Percentiles rank a stretch among this genome's conserved stretches.
phyloP scores from a whole-genome alignment of 2,113 vertebrate species.

The Corythornis vintsioides region DNA sequence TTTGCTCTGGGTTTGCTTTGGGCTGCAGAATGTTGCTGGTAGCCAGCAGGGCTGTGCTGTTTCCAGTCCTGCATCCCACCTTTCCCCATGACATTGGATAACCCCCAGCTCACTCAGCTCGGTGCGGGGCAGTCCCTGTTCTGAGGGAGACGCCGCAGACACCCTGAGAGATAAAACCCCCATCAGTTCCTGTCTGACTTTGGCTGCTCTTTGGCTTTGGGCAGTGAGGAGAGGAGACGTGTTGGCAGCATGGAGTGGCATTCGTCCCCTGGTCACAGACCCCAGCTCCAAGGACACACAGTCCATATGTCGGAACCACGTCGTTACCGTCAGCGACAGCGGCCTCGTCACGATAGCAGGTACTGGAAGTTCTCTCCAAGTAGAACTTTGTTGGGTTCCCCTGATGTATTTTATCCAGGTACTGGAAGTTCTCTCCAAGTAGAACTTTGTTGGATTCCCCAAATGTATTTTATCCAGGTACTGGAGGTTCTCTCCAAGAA shows the following conservation, averaged over 20 bases:
- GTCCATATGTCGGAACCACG: conserved; percentile 93
- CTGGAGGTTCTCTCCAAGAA: too few species aligned
- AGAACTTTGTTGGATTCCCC: background rate
- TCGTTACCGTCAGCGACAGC: conserved; percentile 87
- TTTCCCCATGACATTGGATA: background rate
- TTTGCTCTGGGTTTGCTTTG: background rate
- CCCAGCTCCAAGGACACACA: conserved; percentile 95
- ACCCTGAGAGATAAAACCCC: rapidly evolving
- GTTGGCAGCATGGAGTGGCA: conserved; percentile 96
- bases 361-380: background rate
- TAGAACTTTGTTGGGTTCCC: background rate
- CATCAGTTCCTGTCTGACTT: background rate
- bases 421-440: too few species aligned
- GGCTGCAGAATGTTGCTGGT: background rate
- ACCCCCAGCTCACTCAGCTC: background rate
- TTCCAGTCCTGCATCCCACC: background rate
- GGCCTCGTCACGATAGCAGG: conserved; percentile 95
- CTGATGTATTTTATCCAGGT: rapidly evolving
- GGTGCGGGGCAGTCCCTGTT: background rate
- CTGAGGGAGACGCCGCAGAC: background rate
- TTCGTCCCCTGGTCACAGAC: conserved; percentile 94
- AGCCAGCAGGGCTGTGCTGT: rapidly evolving
- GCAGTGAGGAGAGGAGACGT: conserved; percentile 96
- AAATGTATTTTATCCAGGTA: rapidly evolving
- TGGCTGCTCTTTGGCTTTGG: background rate